Conservation (phyloP, 2,797 vertebrate species). For the Paedocypris micromegethes region DNA sequence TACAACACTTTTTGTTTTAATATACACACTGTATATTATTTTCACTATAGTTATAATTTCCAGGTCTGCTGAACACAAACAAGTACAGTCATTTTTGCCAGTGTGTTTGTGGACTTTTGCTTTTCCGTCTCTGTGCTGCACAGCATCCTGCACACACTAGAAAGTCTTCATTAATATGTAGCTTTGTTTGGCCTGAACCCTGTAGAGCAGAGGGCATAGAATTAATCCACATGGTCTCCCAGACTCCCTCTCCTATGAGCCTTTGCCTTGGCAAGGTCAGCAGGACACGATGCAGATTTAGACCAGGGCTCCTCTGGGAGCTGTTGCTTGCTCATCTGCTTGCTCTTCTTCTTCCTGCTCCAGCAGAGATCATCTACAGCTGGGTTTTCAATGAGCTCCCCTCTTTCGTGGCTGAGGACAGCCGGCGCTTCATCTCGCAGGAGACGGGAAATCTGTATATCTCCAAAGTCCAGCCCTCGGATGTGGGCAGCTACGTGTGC, state of each 20-base stretch:
- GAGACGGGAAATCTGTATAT: constrained; percentile 96
- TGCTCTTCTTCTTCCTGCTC: constrained; percentile 34
- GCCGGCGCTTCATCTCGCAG: constrained; percentile 96
- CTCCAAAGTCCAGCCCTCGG: constrained; percentile 92
- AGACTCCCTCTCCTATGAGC: constrained; percentile 7
- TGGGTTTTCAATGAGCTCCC: constrained; percentile 98
- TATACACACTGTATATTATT: no score
- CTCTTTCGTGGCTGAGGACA: constrained; percentile 92
- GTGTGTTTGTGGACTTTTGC: no score
- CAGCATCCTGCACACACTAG: neutral
- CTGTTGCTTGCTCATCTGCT: constrained; percentile 35
- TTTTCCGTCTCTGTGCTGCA: neutral
- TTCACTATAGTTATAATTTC: no score
- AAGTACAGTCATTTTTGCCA: no score
- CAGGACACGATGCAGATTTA: constrained; percentile 18
- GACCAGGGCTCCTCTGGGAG: constrained; percentile 15
- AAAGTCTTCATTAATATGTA: neutral
- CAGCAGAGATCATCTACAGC: constrained; percentile 90
- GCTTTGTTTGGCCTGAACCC: constrained; percentile 2
- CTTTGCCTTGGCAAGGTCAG: constrained; percentile 19
- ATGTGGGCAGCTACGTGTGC: constrained; percentile 96
- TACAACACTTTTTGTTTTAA: no score
- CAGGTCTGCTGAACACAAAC: no score
- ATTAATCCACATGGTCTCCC: constrained; percentile 28
- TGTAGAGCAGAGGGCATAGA: constrained; percentile 16